phyloP scores from a whole-genome alignment of 2,797 vertebrate genomes.

The Propithecus deckenii region DNA sequence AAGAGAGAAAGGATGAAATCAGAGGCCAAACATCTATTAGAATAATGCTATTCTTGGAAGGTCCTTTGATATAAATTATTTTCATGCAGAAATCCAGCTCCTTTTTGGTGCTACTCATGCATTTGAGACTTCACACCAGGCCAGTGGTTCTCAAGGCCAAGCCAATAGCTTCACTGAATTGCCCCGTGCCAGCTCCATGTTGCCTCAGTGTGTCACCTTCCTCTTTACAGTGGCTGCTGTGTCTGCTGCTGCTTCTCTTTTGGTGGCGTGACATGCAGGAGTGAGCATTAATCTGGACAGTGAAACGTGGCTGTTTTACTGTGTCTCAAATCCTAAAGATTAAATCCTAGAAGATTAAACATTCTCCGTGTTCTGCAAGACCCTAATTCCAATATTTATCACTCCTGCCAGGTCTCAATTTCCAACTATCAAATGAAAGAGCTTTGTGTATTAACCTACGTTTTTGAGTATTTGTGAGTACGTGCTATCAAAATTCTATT shows the following conservation, averaged over 20 bases:
- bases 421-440: conserved; percentile 54
- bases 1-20: conserved; percentile 24
- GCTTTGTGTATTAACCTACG: neutral
- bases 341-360: neutral
- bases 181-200: neutral
- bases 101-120: neutral
- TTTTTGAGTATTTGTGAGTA: neutral
- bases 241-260: neutral
- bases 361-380: neutral
- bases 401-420: neutral
- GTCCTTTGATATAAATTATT: neutral
- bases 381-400: neutral
- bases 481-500: conserved; percentile 50
- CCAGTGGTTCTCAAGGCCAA: neutral
- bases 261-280: neutral
- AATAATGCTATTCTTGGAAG: conserved; percentile 1
- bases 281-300: neutral
- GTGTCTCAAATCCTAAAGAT: conserved; percentile 3
- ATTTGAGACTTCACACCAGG: neutral
- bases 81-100: conserved; percentile 9
- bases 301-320: neutral
- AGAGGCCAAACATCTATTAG: neutral
- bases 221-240: neutral
- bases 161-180: neutral
- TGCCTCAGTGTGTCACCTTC: neutral